Evolutionary conservation across 2,888 invertebrate species (phyloP), one percentile per base, ranked within the genome.

Genomic region (Chrysomela aeneicollis): DNA sequence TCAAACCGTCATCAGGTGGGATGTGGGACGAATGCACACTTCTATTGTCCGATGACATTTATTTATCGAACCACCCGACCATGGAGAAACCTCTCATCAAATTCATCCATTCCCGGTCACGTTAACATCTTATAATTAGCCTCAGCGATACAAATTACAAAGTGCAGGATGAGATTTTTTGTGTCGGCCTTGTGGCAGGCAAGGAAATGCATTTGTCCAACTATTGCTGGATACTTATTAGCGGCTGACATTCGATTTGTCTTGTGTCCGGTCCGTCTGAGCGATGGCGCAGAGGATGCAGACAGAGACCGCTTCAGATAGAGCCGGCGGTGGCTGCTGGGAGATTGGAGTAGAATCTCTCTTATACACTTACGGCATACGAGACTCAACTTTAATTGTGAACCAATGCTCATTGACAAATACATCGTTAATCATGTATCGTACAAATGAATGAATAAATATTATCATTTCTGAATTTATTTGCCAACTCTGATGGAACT

Each of bases 241-340:
- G 82, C 79, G 83, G 79, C 83, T 84, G 84, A 84, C 84, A 82
- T 82, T 83, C 84, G 84, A 84, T 84, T 84, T 84, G 84, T 84
- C 84, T 84, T 83, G 81, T 82, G 81, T 79, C 79, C 75, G 78
- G 74, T 75, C 76, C 77, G 76, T 70, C 78, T 80, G 81, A 82
- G 79, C 81, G 82, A 82, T 82, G 79, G 81, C 81, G 71, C 69
- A 64, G 68, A 60, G 69, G 52, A 42, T 58, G 65, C 61, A 61
- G 65, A 65, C 61, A 61, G 65, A 57, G 60, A 63, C 57, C 10
- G 32, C 32, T 15, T 32, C 22, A 15, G 15, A 70, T 59, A 68
- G 66, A 61, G 63, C 58, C 51, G 26, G 54, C 61, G 61, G 62
- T n/a, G n/a, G n/a, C n/a, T n/a, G n/a, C n/a, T n/a, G n/a, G n/a